A percentile compares a stretch with the other conserved stretches of the same genome.
Evolutionary conservation across 2,113 vertebrate species (phyloP).

Genomic region (Thoracochromis brauschi): DNA sequence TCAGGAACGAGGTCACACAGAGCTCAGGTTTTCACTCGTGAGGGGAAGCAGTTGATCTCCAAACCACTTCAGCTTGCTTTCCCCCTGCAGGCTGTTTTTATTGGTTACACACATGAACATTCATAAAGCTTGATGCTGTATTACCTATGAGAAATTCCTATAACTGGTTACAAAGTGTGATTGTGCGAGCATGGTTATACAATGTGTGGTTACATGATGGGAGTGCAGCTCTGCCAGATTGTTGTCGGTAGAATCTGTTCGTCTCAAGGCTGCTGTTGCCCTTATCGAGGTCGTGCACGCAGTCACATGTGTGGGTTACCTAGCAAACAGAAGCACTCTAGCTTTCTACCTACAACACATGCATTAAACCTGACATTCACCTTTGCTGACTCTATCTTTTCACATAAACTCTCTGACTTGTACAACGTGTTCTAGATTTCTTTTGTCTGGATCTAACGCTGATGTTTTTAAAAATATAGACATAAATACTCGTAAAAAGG

Average conservation of each 20-base stretch:
- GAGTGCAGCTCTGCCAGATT: background rate
- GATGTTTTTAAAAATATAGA: background rate
- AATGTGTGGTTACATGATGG: background rate
- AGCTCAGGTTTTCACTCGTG: background rate
- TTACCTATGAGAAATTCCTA: accelerated
- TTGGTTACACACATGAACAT: background rate
- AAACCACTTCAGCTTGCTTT: background rate
- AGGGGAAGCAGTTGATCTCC: background rate
- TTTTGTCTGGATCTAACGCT: background rate
- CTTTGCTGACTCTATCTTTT: accelerated
- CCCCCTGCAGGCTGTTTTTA: background rate
- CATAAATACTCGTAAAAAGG: background rate
- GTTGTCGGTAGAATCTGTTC: background rate
- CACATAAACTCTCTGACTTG: accelerated
- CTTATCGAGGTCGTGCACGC: accelerated
- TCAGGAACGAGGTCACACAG: background rate
- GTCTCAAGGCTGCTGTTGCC: background rate
- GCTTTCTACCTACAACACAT: background rate
- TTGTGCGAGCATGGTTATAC: background rate
- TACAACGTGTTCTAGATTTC: background rate
- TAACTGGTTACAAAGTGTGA: background rate
- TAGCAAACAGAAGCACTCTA: background rate
- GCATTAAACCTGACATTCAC: accelerated
- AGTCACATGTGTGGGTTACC: accelerated
- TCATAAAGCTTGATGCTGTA: background rate